Evolutionary conservation across 2,797 vertebrate species (phyloP).

Genomic region (Artibeus jamaicensis): DNA sequence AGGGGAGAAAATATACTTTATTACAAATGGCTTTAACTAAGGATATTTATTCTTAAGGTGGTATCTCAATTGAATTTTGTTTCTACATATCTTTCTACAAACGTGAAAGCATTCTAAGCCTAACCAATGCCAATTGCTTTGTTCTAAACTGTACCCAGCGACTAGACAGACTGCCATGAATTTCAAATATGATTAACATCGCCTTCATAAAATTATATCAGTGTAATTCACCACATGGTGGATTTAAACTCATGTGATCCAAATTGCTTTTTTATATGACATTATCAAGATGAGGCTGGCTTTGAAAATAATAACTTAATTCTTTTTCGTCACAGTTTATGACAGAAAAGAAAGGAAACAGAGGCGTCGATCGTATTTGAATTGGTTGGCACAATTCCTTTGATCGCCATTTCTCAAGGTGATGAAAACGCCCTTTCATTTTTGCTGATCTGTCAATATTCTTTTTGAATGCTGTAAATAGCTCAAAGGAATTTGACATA

Average conservation of each 20-base stretch:
- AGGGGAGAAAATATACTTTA: background rate
- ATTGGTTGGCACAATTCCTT: constrained; percentile 76
- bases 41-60: background rate
- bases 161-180: background rate
- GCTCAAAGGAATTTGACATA: constrained; percentile 62
- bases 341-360: constrained; percentile 73
- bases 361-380: constrained; percentile 77
- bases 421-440: constrained; percentile 77
- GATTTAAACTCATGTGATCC: constrained; percentile 29
- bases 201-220: constrained; percentile 41
- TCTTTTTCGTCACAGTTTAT: constrained; percentile 72
- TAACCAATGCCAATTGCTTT: background rate
- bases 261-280: constrained; percentile 44
- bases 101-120: background rate
- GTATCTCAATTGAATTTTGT: background rate
- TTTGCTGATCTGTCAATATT: constrained; percentile 74
- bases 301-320: constrained; percentile 75
- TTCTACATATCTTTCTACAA: background rate
- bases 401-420: constrained; percentile 71
- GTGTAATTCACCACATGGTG: constrained; percentile 1
- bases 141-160: constrained; percentile 1
- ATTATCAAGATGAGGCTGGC: constrained; percentile 42
- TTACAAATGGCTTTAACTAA: background rate
- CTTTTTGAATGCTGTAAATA: constrained; percentile 57
- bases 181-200: constrained; percentile 53